Conservation (phyloP, 1,140 invertebrate genomes). For the Drosophila dunni region DNA sequence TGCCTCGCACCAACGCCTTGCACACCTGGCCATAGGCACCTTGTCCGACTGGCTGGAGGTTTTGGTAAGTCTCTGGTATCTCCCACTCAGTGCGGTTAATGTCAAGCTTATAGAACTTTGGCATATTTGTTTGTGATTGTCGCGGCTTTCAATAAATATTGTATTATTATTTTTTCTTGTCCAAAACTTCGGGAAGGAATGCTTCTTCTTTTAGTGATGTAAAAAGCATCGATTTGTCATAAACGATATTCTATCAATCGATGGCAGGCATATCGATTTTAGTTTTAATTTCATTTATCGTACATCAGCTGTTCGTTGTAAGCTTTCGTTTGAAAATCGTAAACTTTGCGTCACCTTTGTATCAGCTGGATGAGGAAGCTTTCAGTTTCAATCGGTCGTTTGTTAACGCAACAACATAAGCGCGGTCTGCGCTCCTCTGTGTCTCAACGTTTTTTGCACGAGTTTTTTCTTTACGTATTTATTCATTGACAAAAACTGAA, state of each 20-base stretch:
- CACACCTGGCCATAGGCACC: constrained; percentile 95
- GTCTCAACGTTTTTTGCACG: constrained; percentile 74
- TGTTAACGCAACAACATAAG: constrained; percentile 40
- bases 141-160: constrained; percentile 3
- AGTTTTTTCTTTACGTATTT: constrained; percentile 83
- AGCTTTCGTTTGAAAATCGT: constrained; percentile 33
- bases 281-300: neutral
- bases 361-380: constrained; percentile 40
- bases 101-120: constrained; percentile 93
- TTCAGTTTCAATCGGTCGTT: constrained; percentile 66
- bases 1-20: constrained; percentile 91
- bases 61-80: constrained; percentile 96
- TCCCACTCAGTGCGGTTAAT: constrained; percentile 99
- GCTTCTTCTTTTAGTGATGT: constrained; percentile 54
- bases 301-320: constrained; percentile 26
- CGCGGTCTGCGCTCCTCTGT: constrained; percentile 24
- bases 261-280: constrained; percentile 12
- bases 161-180: constrained; percentile 43
- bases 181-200: constrained; percentile 42
- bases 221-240: constrained; percentile 19
- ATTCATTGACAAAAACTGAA: constrained; percentile 84
- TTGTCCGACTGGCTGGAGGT: constrained; percentile 96
- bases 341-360: constrained; percentile 17
- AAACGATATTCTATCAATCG: constrained; percentile 3
- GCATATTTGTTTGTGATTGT: constrained; percentile 51